Percentiles rank a stretch among this genome's conserved stretches.
Conservation (phyloP, 2,888 invertebrate species). For the Tipula unca region DNA sequence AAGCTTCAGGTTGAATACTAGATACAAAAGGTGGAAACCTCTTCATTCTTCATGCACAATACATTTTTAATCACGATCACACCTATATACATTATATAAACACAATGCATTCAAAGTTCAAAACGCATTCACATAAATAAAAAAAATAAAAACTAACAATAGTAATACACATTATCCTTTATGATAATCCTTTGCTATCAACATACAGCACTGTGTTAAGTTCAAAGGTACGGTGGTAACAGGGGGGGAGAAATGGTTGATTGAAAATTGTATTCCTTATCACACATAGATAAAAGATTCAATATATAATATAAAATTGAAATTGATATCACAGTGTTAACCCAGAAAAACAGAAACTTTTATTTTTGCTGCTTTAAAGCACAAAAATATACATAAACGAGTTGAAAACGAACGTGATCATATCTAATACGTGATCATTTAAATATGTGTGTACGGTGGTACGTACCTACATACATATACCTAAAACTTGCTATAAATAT, state of each 20-base stretch:
- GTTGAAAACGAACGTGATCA: not conserved
- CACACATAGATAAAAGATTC: not conserved
- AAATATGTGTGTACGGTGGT: not conserved
- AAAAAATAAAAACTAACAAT: not conserved
- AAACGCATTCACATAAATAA: not conserved
- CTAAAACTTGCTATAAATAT: too few relatives aligned
- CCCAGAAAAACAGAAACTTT: not conserved
- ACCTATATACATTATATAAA: too few relatives aligned
- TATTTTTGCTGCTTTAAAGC: not conserved
- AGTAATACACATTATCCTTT: not conserved
- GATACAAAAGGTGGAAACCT: too few relatives aligned
- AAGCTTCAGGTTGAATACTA: too few relatives aligned
- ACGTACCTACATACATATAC: not conserved
- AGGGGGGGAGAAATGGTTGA: not conserved
- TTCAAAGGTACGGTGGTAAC: not conserved
- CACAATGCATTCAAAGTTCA: too few relatives aligned
- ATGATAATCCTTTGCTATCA: not conserved
- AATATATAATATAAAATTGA: slow-evolving; percentile 1
- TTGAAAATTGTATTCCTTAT: not conserved
- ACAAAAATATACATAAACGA: not conserved
- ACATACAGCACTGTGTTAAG: not conserved
- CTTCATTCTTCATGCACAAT: too few relatives aligned
- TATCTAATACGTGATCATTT: not conserved
- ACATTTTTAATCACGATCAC: too few relatives aligned
- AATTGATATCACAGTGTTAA: not conserved